Conservation (phyloP, 2,113 vertebrate species). For the Pholis gunnellus region DNA sequence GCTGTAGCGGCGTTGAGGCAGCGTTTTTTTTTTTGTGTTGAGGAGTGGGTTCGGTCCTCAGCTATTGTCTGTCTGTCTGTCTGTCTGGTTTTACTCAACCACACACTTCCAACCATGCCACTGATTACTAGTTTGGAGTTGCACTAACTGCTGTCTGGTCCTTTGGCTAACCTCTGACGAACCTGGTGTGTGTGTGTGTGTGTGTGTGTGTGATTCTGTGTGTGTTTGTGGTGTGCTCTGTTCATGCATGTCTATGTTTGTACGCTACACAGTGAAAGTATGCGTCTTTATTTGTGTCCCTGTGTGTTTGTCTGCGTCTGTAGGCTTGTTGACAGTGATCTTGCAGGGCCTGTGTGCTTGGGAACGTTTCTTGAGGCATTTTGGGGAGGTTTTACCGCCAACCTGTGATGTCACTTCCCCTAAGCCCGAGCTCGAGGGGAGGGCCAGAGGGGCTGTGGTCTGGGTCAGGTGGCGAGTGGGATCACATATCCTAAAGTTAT, state of each 20-base stretch:
- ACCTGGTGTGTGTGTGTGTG: conserved; percentile 55
- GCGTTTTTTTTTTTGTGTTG: conserved; percentile 19
- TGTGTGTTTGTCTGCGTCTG: conserved; percentile 48
- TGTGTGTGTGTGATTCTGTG: conserved; percentile 33
- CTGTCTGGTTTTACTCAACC: conserved; percentile 67
- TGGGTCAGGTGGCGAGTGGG: conserved; percentile 25
- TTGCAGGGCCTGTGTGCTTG: conserved; percentile 25
- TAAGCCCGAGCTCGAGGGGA: conserved; percentile 9
- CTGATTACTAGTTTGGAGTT: conserved; percentile 77
- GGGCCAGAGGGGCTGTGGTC: conserved; percentile 14
- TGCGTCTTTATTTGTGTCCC: conserved; percentile 59
- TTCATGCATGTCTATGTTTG: conserved; percentile 78
- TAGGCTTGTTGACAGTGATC: conserved; percentile 45
- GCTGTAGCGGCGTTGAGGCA: conserved; percentile 18
- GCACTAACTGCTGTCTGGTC: conserved; percentile 74
- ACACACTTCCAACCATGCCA: conserved; percentile 65
- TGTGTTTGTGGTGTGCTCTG: conserved; percentile 65
- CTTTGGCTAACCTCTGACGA: conserved; percentile 74
- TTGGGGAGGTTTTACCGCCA: conserved; percentile 37
- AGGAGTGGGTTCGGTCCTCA: conserved; percentile 56
- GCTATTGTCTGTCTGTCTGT: conserved; percentile 75
- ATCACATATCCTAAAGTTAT: conserved; percentile 21
- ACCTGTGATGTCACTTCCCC: conserved; percentile 62
- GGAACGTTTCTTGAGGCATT: conserved; percentile 18
- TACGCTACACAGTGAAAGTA: conserved; percentile 73